These are phyloP conservation scores for Lepilemur septentrionalis DNA, from an alignment of 2,797 vertebrate species.

Conservation along the genomic window DNA sequence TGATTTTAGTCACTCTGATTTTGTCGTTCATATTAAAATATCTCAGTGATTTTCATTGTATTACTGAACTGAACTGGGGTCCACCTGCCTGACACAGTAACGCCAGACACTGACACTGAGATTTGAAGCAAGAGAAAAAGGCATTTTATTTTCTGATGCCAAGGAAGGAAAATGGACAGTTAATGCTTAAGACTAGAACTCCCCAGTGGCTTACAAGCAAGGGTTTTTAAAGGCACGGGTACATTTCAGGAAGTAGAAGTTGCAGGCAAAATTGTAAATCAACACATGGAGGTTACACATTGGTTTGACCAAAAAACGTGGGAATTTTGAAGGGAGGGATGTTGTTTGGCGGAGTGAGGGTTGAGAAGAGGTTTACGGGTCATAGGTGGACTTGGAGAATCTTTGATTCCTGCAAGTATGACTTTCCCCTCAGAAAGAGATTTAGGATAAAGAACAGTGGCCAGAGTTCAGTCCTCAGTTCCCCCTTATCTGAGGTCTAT, in stretches of 20 bases:
- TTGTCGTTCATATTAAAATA: conserved; percentile 11
- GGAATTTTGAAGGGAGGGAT: neutral
- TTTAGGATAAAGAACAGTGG: no score
- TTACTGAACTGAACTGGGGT: neutral
- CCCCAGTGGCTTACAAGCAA: neutral
- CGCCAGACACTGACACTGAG: neutral
- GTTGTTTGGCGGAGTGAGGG: no score
- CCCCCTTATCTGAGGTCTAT: no score
- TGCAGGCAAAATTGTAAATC: neutral
- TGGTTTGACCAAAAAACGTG: neutral
- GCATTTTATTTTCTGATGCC: neutral
- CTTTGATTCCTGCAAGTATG: no score
- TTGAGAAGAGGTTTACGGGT: no score
- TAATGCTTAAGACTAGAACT: neutral
- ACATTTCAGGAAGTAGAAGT: neutral
- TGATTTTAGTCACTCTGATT: conserved; percentile 6
- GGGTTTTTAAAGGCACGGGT: neutral
- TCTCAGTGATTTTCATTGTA: conserved; percentile 8
- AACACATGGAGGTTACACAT: neutral
- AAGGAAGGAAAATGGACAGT: neutral
- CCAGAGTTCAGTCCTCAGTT: no score
- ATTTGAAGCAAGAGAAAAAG: neutral
- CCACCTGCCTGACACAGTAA: neutral
- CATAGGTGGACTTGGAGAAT: no score
- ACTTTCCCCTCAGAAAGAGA: no score